These are phyloP conservation scores for Leptosomus discolor DNA, from an alignment of 2,113 vertebrate species.

Conservation along the genomic window DNA sequence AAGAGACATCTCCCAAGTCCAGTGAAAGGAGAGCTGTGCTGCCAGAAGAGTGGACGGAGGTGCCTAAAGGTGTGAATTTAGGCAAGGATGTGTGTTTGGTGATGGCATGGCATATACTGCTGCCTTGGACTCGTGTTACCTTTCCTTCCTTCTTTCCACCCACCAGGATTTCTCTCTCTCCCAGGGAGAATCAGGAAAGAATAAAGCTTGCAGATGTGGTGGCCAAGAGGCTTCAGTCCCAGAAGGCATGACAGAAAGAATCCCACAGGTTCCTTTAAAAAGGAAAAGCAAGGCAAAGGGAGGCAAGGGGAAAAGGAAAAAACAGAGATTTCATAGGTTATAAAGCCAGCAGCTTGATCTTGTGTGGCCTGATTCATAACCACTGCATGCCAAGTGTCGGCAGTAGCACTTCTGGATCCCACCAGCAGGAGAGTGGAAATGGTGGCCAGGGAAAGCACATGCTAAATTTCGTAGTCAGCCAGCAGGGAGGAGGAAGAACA, in stretches of 20 bases:
- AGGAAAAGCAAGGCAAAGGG: background rate
- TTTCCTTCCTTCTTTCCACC: background rate
- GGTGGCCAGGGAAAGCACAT: background rate
- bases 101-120: background rate
- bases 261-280: background rate
- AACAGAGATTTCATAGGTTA: background rate
- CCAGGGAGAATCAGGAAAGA: background rate
- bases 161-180: background rate
- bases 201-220: background rate
- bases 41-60: rapidly evolving
- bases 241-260: background rate
- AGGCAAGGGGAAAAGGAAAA: background rate
- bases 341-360: background rate
- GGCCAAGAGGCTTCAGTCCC: background rate
- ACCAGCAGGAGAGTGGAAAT: background rate
- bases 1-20: background rate
- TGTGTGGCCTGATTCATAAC: background rate
- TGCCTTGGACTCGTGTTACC: background rate
- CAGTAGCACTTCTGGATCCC: background rate
- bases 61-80: background rate
- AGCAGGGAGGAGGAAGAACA: background rate
- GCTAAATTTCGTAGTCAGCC: background rate
- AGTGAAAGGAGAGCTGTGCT: background rate
- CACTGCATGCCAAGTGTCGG: background rate
- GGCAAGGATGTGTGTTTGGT: background rate